Evolutionary conservation across 2,888 invertebrate genomes (phyloP), one percentile per base, ranked within the genome.

Genomic region (Argyresthia albistria): DNA sequence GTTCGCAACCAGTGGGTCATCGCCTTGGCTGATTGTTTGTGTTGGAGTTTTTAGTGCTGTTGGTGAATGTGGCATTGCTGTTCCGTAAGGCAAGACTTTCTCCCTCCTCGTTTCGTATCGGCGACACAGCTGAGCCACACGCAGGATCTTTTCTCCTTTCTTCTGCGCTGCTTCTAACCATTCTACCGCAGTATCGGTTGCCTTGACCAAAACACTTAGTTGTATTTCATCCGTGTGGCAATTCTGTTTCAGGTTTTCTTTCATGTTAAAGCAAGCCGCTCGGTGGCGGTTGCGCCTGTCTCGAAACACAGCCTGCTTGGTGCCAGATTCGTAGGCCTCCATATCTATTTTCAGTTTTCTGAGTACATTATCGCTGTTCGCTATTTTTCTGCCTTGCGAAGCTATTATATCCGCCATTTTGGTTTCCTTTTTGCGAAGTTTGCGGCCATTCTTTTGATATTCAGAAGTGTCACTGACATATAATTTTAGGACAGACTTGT

Each of bases 51-150:
- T n/a, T n/a, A n/a, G n/a, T n/a, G n/a, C n/a, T n/a, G 62, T 63
- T 14, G 76, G 73, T 1, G 70, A 67, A 52, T 72, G 66, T 25
- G 79, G 79, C 48, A 58, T 49, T 12, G 53, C 55, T 8, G 69
- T 67, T 48, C 77, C 82, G 55, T 67, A 88, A 1, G 84, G 86
- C 46, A 86, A 56, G 14, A 88, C 72, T 61, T 87, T 88, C 67
- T 90, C 90, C 11, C 79, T 71, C 56, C 82, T 81, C 0, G 89
- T 90, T 71, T 91, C 90, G 60, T 83, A 88, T 66, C 89, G 90
- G 42, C 88, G 70, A 57, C 91, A 90, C 11, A 88, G 72, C 25
- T 79, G 76, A 25, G 84, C 80, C 57, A 91, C 62, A 35, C 84
- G 80, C 47, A 89, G 62, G 50, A 91, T 83, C 60, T 81, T 83